Base-by-base conservation (phyloP, 1,140 invertebrate species). In the Drosophila kikkawai region DNA sequence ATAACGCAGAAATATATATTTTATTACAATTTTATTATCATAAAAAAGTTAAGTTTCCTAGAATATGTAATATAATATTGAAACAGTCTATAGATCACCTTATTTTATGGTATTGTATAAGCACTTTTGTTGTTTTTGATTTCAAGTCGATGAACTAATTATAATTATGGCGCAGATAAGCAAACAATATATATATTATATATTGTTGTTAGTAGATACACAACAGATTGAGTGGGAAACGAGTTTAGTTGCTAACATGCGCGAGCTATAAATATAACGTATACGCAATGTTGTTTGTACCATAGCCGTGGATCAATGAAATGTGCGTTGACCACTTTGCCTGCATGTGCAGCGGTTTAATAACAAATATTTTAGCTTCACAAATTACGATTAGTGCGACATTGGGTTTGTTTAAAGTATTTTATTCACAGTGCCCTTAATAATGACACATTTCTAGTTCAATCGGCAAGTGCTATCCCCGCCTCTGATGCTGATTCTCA, bases 181-280 rank as follows among this genome's bases (percentile, higher is more conserved):
- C 32, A 3, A 26, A 3, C 17, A 9, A 15, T 26, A 17, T 9
- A 29, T 2, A 2, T 3, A 9, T 11, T 26, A 17, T 9, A 29
- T 2, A 2, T 3, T 15, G 26, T 29, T 39, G 55, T 39, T 58
- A n/a, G n/a, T 17, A 41, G 19, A 34, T 65, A 60, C 42, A 13
- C 29, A 44, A 36, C n/a, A 39, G 19, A 37, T 22, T 8, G 19
- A 22, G 13, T 39, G 34, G 17, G 8, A 65, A 65, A 61, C 39
- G 12, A 26, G 63, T 44, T 17, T 60, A 13, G 39, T n/a, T n/a
- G n/a, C 15, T 17, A 34, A 26, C 55, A 60, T 60, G 50, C 53
- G 53, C 53, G 13, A 19, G 34, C 12, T 64, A 64, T 64, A 19
- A 75, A 59, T 63, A 80, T 68, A 37, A 74, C 58, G 58, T 64